These are phyloP conservation scores for Dasysyrphus tricinctus DNA, from an alignment of 2,888 invertebrate genomes.

Conservation along the genomic window DNA sequence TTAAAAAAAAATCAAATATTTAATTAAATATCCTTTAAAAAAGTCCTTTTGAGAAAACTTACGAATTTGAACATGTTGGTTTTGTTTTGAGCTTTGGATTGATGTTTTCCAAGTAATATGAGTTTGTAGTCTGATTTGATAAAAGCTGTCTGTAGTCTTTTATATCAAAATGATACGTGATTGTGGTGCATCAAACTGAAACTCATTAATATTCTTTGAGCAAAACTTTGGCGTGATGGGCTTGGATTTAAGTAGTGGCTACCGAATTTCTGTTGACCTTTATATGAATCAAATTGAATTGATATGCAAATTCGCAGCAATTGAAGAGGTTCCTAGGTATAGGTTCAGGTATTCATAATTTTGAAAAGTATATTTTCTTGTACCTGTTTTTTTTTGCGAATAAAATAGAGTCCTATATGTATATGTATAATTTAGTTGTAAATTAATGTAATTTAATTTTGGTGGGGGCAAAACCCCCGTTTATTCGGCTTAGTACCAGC, in stretches of 20 bases:
- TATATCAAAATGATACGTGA: conserved; percentile 5
- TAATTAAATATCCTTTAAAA: background rate
- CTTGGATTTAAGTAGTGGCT: background rate
- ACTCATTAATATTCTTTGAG: conserved; percentile 10
- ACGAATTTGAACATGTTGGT: conserved; percentile 55
- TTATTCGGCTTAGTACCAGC: no score
- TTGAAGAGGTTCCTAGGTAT: no score
- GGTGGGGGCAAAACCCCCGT: no score
- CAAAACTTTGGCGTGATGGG: background rate
- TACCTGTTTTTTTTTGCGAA: no score
- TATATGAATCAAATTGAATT: background rate
- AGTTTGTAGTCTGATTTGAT: background rate
- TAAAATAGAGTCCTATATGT: no score
- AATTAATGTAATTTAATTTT: no score
- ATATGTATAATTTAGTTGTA: no score
- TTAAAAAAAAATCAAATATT: background rate
- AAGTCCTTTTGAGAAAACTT: background rate
- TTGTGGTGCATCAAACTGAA: no score
- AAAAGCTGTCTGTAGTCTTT: background rate
- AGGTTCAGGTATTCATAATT: no score
- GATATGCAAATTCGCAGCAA: background rate
- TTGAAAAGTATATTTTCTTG: no score
- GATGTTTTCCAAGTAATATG: background rate
- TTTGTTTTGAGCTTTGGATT: background rate
- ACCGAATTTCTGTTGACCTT: conserved; percentile 12